phyloP scores from a whole-genome alignment of 2,888 invertebrate species.

The Eupithecia dodoneata region DNA sequence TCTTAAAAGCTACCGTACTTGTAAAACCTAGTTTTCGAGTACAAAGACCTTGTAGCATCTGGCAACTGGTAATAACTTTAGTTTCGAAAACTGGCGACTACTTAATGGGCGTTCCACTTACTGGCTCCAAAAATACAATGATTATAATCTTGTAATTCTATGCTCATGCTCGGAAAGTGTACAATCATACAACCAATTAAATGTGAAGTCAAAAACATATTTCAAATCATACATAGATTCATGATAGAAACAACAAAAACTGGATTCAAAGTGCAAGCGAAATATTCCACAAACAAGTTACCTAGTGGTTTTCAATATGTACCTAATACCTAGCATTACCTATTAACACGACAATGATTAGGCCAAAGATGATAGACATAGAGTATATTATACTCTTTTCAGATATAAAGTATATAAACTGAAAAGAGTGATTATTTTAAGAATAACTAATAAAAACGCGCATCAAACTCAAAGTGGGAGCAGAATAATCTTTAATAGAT shows the following conservation, averaged over 20 bases:
- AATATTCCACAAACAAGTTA: not conserved
- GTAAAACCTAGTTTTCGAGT: not conserved
- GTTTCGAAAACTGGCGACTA: conserved; percentile 24
- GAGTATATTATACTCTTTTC: too few relatives aligned
- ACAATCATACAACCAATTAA: conserved; percentile 9
- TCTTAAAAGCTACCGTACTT: not conserved
- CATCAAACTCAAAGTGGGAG: not conserved
- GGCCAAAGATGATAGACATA: not conserved
- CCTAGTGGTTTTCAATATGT: not conserved
- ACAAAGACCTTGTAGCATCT: conserved; percentile 16
- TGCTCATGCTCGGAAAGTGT: conserved; percentile 9
- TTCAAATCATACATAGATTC: not conserved
- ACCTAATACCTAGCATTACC: not conserved
- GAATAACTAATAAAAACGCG: too few relatives aligned
- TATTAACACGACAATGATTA: not conserved
- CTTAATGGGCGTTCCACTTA: conserved; percentile 18
- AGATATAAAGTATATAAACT: too few relatives aligned
- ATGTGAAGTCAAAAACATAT: not conserved
- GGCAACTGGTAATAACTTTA: conserved; percentile 9
- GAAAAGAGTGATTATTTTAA: too few relatives aligned
- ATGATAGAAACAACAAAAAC: not conserved
- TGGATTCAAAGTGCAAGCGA: not conserved
- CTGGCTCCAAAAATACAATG: conserved; percentile 14
- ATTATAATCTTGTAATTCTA: conserved; percentile 11
- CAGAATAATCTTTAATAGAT: not conserved